A percentile compares a stretch with the other conserved stretches of the same genome.
phyloP scores from a whole-genome alignment of 2,888 invertebrate species.

The Chaetogeoica ovagalla region DNA sequence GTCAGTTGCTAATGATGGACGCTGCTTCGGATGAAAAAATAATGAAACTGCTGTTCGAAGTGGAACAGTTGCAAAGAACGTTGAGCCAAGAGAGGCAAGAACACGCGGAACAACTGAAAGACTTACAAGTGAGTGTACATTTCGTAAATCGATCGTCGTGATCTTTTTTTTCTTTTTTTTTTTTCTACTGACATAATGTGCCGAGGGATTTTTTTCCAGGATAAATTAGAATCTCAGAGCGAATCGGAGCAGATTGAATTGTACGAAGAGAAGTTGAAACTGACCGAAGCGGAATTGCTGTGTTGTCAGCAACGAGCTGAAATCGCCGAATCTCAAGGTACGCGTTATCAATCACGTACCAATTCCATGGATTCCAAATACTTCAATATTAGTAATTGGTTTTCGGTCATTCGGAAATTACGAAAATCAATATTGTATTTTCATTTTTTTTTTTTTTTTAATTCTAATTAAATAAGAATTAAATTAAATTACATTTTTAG shows the following conservation, averaged over 20 bases:
- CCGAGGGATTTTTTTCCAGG: constrained; percentile 59
- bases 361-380: too few relatives aligned
- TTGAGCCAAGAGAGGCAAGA: constrained; percentile 67
- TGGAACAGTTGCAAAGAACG: constrained; percentile 67
- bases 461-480: too few relatives aligned
- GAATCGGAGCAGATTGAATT: constrained; percentile 60
- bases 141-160: too few relatives aligned
- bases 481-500: too few relatives aligned
- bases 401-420: too few relatives aligned
- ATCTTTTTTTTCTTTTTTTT: too few relatives aligned
- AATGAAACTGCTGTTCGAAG: constrained; percentile 65
- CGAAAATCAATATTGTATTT: too few relatives aligned
- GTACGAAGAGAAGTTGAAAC: constrained; percentile 70
- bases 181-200: too few relatives aligned
- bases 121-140: constrained; percentile 63
- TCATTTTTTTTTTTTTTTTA: too few relatives aligned
- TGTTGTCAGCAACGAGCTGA: constrained; percentile 68
- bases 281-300: constrained; percentile 71
- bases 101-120: constrained; percentile 65
- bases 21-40: constrained; percentile 64
- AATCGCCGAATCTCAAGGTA: constrained; percentile 62
- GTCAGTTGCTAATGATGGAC: constrained; percentile 68
- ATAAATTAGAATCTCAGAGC: constrained; percentile 68
- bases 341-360: constrained; percentile 46
- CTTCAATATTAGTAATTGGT: too few relatives aligned